Evolutionary conservation across 2,888 invertebrate genomes (phyloP).

Genomic region (Andrena flavipes): DNA sequence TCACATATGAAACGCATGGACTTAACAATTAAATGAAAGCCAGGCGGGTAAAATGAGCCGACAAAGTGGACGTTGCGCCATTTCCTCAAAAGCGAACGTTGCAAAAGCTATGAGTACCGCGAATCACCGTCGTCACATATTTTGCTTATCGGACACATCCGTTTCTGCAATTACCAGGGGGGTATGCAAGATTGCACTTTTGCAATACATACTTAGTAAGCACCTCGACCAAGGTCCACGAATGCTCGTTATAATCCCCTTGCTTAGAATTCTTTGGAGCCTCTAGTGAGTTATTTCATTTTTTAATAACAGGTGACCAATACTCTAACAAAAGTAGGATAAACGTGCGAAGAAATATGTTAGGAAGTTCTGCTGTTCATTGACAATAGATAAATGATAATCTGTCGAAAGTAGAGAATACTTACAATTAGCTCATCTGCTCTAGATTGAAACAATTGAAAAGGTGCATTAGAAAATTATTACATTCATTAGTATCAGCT

Average conservation of each 20-base stretch:
- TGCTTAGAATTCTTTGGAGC: background rate
- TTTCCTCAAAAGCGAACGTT: conserved; percentile 55
- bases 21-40: background rate
- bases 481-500: no score
- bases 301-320: no score
- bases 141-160: conserved; percentile 47
- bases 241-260: conserved; percentile 39
- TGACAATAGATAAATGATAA: no score
- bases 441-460: no score
- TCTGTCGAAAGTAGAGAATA: no score
- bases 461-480: no score
- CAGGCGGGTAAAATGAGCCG: conserved; percentile 16
- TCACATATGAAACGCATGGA: background rate
- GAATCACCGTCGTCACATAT: conserved; percentile 65
- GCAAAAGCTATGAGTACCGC: conserved; percentile 64
- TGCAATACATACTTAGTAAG: conserved; percentile 65
- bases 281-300: conserved; percentile 8
- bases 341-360: no score
- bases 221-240: conserved; percentile 63
- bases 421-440: no score
- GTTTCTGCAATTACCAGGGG: conserved; percentile 57
- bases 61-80: conserved; percentile 19
- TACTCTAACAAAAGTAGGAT: no score
- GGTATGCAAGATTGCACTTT: conserved; percentile 60
- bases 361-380: no score